Percentiles rank a stretch among this genome's conserved stretches.
Conservation (phyloP, 2,113 vertebrate genomes). For the Chrysochloris asiatica region DNA sequence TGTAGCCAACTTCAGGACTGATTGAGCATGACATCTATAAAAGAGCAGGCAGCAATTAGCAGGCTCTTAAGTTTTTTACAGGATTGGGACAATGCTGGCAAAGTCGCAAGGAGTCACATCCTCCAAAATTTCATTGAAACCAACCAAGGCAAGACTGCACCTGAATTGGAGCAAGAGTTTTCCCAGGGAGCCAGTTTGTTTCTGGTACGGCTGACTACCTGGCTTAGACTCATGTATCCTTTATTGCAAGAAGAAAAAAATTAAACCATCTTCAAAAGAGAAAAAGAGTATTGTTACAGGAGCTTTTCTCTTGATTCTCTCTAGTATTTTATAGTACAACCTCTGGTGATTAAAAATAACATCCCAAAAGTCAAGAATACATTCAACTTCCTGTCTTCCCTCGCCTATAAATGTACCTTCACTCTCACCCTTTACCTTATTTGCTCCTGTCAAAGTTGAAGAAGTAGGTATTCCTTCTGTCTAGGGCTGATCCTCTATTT, state of each 20-base stretch:
- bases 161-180: conserved; percentile 90
- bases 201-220: conserved; percentile 87
- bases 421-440: background rate
- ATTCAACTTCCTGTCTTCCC: background rate
- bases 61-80: conserved; percentile 86
- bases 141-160: conserved; percentile 85
- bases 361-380: background rate
- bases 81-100: conserved; percentile 88
- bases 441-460: background rate
- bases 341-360: conserved; percentile 27
- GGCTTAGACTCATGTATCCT: conserved; percentile 91
- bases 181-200: conserved; percentile 90
- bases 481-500: background rate
- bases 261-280: background rate
- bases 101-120: conserved; percentile 78
- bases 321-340: conserved; percentile 34
- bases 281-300: background rate
- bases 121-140: conserved; percentile 85
- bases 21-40: conserved; percentile 82
- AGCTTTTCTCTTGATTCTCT: background rate
- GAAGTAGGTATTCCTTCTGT: background rate
- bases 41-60: conserved; percentile 84
- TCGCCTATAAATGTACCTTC: background rate
- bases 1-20: conserved; percentile 35
- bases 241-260: conserved; percentile 22